Percentiles rank a stretch among this genome's conserved stretches.
Evolutionary conservation across 2,888 invertebrate genomes (phyloP).

Genomic region (Disparrhopalites patrizii): DNA sequence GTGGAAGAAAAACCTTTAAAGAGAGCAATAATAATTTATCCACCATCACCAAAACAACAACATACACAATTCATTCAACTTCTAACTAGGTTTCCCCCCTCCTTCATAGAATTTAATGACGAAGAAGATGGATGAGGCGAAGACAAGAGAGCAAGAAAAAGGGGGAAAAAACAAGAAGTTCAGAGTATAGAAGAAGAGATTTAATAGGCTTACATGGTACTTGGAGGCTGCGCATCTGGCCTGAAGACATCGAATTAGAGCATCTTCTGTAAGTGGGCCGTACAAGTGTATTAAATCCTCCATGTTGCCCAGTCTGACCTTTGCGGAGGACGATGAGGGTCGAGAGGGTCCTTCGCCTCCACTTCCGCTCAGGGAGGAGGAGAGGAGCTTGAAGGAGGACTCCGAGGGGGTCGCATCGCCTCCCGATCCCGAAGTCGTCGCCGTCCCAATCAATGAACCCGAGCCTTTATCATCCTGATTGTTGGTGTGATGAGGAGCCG

Average conservation of each 20-base stretch:
- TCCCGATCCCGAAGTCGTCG: slow-evolving; percentile 39
- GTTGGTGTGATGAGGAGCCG: too few species aligned
- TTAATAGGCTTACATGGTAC: slow-evolving; percentile 69
- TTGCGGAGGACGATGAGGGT: background rate
- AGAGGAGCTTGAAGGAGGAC: slow-evolving; percentile 40
- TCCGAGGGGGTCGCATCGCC: slow-evolving; percentile 38
- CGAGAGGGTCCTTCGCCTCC: background rate
- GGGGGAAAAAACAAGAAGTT: too few species aligned
- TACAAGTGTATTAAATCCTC: slow-evolving; percentile 89
- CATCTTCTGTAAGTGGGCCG: slow-evolving; percentile 90
- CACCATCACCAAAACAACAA: too few species aligned
- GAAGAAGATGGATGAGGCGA: too few species aligned
- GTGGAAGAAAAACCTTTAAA: too few species aligned
- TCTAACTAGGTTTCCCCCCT: too few species aligned
- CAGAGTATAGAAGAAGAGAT: too few species aligned
- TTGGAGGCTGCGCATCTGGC: slow-evolving; percentile 80
- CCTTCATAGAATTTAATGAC: too few species aligned
- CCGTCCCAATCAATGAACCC: slow-evolving; percentile 42
- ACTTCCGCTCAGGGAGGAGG: slow-evolving; percentile 32
- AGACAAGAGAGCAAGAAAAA: too few species aligned
- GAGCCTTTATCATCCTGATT: slow-evolving; percentile 28
- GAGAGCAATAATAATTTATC: too few species aligned
- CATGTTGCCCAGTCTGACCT: slow-evolving; percentile 57
- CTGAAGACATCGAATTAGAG: slow-evolving; percentile 84
- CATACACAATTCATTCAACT: too few species aligned